Base-by-base conservation (phyloP, 1,140 invertebrate genomes). In the Diploscapter pachys region DNA sequence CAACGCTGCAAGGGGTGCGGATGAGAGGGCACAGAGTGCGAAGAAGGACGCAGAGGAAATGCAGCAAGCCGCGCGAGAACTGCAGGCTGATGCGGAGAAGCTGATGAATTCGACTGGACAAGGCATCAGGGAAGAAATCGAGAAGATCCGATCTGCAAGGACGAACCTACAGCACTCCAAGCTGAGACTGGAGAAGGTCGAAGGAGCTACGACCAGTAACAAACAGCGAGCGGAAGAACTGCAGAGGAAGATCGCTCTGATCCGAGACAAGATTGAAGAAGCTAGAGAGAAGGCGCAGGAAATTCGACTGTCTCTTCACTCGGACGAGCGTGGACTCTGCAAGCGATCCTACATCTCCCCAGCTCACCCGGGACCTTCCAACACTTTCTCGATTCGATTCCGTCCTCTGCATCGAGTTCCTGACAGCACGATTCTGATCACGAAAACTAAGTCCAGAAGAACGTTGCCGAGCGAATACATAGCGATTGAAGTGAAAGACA, bases 191-290 rank as follows among this genome's bases (percentile, higher is more conserved):
- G 31, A 9, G 3, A 74, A 74, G 54, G 53, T 76, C n/a, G 69
- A 64, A 31, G 62, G 62, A 57, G 4, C 54, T 8, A 68, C 59
- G 51, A 51, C 48, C 9, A 13, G 59, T 5, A 75, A 69, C 59
- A 55, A 65, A 53, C 73, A 61, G 49, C 75, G 71, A 64, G 55
- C 62, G 59, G 66, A 81, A 13, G 64, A 71, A 52, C 54, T 81
- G 56, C 63, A 48, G 4, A 65, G 63, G 50, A 71, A 85, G 48
- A 55, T 86, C 51, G 65, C 70, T 51, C 55, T 84, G 13, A 71
- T 85, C 3, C 81, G 82, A 68, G 83, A 85, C 55, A 86, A 81
- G 62, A 85, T 85, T 57, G 79, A 81, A 59, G 85, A 85, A 62
- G 84, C 83, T 31, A 71, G 83, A 70, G 83, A 85, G 61, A 86